Conservation (phyloP, 92 coral and sea anemone species). For the Isaurus tuberculatus region DNA sequence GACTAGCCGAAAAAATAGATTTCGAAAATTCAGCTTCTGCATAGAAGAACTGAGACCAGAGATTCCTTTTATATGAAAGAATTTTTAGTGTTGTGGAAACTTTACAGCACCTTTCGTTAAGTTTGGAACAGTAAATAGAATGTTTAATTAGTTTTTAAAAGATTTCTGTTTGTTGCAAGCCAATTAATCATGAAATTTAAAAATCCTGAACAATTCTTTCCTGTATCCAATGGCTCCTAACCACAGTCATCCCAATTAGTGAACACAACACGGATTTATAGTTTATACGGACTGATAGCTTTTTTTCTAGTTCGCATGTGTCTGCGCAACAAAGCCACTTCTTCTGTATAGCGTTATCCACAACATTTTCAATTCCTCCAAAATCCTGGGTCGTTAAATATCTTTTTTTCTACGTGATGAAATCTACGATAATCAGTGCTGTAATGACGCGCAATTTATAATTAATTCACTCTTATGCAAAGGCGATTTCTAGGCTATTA, state of each 20-base stretch:
- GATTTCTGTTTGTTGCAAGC: neutral
- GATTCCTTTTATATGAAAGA: neutral
- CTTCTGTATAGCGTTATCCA: too few species aligned
- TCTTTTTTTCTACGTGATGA: neutral
- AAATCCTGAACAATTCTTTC: neutral
- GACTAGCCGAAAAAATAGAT: neutral
- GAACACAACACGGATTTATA: neutral
- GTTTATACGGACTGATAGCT: neutral
- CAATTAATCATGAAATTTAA: too few species aligned
- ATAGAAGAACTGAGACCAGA: neutral
- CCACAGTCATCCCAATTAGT: conserved; percentile 11
- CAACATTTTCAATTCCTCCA: neutral
- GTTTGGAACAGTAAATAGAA: neutral
- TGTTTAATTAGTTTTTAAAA: neutral
- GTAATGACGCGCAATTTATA: neutral
- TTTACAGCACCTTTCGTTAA: neutral
- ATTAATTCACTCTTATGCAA: neutral
- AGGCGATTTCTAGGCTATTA: neutral
- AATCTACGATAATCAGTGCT: neutral
- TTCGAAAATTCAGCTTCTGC: neutral
- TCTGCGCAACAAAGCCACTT: neutral
- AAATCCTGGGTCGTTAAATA: neutral
- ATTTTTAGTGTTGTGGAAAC: neutral
- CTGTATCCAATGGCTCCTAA: neutral
- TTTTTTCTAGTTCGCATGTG: neutral